Evolutionary conservation across 1,140 invertebrate genomes (phyloP), one percentile per base, ranked within the genome.

Genomic region (Bactericera cockerelli): DNA sequence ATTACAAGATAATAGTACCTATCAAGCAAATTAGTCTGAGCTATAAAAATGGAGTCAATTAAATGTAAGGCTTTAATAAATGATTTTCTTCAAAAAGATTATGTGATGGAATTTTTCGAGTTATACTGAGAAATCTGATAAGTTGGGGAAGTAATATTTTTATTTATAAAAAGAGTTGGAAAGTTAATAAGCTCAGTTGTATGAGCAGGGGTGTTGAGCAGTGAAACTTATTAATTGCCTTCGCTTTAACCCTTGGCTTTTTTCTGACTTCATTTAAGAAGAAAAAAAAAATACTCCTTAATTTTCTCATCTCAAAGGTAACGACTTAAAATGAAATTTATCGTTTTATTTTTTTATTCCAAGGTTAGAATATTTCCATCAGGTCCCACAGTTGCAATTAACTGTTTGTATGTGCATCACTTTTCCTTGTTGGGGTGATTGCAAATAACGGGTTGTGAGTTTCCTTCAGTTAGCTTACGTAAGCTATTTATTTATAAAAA

Each of bases 351-450:
- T 49, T 49, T 31, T 31, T 49, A 10, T 49, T 49, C 19, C n/a
- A 6, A 49, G 42, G 42, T 49, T 49, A 49, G 19, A 49, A 49
- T n/a, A 49, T 19, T 16, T 49, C 19, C 6, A 8, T 49, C 19
- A 16, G 19, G 42, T 49, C 42, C 42, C 42, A 49, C 42, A 49
- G 42, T 49, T 49, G 42, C 42, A 49, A 49, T 49, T 49, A 49
- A 49, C 42, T 49, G 42, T 49, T 49, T 49, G 33, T 36, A 36
- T 36, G 42, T 49, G 42, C 42, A 49, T 6, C 28, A 6, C 33
- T 49, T 49, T 49, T 49, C n/a, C 22, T 49, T n/a, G 42, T 19
- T 10, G 19, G 42, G 42, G 42, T 49, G 42, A 19, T 49, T 6
- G 22, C n/a, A 22, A 49, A 49, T 49, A 49, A 49, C 6, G 42